Conservation (phyloP, 2,113 vertebrate genomes). For the Piprites chloris region DNA sequence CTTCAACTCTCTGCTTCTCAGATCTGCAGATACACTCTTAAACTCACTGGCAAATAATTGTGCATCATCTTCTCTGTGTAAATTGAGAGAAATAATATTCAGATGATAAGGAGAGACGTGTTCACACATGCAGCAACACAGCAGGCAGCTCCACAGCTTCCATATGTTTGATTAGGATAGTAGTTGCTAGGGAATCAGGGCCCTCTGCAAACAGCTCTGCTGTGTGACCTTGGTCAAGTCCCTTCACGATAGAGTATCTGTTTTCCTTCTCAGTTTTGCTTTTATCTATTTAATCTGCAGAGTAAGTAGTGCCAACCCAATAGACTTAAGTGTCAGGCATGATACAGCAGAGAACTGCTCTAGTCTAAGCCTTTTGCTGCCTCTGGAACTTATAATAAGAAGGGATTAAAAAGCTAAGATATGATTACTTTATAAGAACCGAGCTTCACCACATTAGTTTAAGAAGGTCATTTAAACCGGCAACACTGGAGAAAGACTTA, state of each 20-base stretch:
- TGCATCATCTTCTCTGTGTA: neutral
- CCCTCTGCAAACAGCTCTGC: neutral
- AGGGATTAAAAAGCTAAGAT: neutral
- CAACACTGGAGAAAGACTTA: neutral
- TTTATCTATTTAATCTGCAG: neutral
- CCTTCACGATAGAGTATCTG: neutral
- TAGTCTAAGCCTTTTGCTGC: neutral
- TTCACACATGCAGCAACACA: accelerated
- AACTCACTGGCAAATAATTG: neutral
- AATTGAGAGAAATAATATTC: neutral
- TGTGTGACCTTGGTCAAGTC: neutral
- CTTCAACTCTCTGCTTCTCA: neutral
- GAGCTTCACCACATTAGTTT: neutral
- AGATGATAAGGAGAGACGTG: neutral
- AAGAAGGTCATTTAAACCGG: neutral
- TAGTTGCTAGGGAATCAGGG: neutral
- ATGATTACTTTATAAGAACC: neutral
- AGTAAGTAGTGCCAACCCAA: neutral
- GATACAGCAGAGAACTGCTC: neutral
- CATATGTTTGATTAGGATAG: neutral
- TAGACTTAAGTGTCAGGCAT: accelerated
- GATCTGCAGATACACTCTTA: neutral
- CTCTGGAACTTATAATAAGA: neutral
- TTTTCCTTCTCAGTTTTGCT: neutral
- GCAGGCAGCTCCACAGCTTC: neutral